Evolutionary conservation across 2,113 vertebrate genomes (phyloP).

Genomic region (Zosterops lateralis): DNA sequence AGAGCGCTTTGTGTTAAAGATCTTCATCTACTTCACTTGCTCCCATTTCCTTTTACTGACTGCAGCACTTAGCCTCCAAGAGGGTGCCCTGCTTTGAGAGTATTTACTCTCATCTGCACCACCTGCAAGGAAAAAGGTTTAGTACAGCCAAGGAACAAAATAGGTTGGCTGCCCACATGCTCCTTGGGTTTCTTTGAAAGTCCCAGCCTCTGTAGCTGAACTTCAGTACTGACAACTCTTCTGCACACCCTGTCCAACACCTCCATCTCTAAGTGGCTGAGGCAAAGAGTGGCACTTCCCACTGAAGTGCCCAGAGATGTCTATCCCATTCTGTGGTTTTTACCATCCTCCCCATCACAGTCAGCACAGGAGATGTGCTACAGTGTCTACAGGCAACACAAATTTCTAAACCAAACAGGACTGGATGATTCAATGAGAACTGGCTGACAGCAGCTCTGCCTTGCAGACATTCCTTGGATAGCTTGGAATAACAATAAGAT

Average conservation of each 20-base stretch:
- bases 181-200: background rate
- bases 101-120: background rate
- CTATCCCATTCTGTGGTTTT: background rate
- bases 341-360: background rate
- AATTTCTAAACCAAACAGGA: background rate
- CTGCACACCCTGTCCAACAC: background rate
- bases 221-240: background rate
- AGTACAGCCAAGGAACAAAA: background rate
- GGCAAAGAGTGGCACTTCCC: background rate
- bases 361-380: background rate
- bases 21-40: background rate
- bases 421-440: background rate
- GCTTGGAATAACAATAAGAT: background rate
- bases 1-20: background rate
- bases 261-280: background rate
- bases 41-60: background rate
- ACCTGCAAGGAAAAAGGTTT: background rate
- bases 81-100: background rate
- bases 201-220: background rate
- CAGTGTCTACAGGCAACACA: background rate
- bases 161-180: background rate
- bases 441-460: conserved; percentile 6
- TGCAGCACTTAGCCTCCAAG: background rate
- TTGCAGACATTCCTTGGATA: background rate
- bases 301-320: background rate